Evolutionary conservation across 1,140 invertebrate species (phyloP).

Genomic region (Zelostemma sp.): DNA sequence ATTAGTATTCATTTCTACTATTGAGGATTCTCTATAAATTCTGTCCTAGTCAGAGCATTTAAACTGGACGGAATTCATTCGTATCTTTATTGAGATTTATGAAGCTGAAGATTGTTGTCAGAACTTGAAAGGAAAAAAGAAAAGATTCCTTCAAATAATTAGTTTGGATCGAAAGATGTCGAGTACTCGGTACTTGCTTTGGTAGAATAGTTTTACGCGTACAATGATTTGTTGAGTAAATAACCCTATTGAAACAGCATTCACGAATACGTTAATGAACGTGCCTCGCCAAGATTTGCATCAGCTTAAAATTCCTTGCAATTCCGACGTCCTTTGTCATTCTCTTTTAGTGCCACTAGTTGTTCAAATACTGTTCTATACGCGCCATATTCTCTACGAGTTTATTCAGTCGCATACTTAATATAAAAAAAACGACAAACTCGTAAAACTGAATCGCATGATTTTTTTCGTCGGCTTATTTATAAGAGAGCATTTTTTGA

Average conservation of each 20-base stretch:
- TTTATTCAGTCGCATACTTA: constrained; percentile 38
- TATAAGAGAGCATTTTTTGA: no score
- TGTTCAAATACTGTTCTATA: constrained; percentile 48
- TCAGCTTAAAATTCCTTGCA: constrained; percentile 52
- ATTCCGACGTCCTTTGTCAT: constrained; percentile 43
- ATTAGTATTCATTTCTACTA: no score
- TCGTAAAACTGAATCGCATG: not conserved
- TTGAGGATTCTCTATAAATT: no score
- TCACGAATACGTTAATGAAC: constrained; percentile 51
- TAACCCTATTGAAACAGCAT: constrained; percentile 49
- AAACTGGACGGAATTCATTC: no score
- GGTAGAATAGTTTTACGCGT: constrained; percentile 33
- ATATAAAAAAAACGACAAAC: constrained; percentile 25
- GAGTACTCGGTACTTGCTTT: no score
- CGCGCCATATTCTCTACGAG: constrained; percentile 26
- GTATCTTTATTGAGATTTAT: no score
- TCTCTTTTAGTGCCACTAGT: constrained; percentile 50
- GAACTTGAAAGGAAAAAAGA: no score
- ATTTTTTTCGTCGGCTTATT: no score
- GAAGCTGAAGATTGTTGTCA: no score
- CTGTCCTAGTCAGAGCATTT: no score
- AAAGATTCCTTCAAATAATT: no score
- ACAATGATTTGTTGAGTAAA: constrained; percentile 50
- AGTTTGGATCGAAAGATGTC: no score
- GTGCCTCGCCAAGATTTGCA: constrained; percentile 51